Base-by-base conservation (phyloP, 2,797 vertebrate species). In the Aphelocoma californica region DNA sequence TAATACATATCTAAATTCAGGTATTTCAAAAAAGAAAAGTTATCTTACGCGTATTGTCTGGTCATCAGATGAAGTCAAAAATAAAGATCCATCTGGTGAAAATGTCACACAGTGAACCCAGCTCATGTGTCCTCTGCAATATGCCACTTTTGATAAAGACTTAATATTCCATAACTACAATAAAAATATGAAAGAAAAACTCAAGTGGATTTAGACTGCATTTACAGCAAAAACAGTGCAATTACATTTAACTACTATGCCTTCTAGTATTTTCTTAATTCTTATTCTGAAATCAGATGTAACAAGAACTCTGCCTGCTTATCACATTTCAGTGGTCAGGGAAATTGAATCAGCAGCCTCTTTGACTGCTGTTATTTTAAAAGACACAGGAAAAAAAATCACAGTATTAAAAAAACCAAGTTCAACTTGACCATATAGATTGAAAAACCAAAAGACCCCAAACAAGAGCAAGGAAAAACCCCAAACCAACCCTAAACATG, bases 1-100 rank as follows among this genome's bases (percentile, higher is more conserved):
- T 36, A 29, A 12, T 29, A 40, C 4, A 14, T 36, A 34, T 12
- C n/a, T 8, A 69, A 69, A 69, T 85, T 34, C 9, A 54, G 8
- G 10, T 65, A 38, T 92, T 93, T 88, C 17, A 40, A 81, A 87
- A 58, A 28, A 54, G 4, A 62, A 64, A 60, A 38, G 20, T 61
- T 10, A 81, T 75, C 98, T 98, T 95, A 99, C 99, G 60, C 99
- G 98, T 97, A 99, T 97, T 56, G 99, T 99, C 92, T 99, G 99
- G 95, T 99, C 99, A 83, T 99, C 98, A 15, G 99, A 99, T 82
- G 98, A 99, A 28, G 99, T 99, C 83, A 99, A 98, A 95, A 99
- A 98, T 31, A 98, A 98, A n/a, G 99, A 98, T 69, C 99, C 99
- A 70, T 99, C 98, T 10, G 96, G 96, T 28, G 99, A 99, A 98